These are phyloP conservation scores for Mylabris phalerata DNA, from an alignment of 1,140 invertebrate species.

Conservation along the genomic window DNA sequence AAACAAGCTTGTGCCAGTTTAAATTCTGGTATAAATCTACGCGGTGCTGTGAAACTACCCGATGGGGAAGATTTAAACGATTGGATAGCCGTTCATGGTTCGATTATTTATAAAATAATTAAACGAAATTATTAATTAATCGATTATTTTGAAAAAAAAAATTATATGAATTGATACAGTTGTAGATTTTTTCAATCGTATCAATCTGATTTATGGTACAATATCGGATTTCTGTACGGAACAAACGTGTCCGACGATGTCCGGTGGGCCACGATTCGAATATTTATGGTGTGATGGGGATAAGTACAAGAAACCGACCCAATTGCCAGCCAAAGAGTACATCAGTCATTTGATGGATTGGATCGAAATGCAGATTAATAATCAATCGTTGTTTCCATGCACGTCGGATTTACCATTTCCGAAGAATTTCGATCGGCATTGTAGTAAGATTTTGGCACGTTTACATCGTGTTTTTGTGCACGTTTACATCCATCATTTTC, in stretches of 20 bases:
- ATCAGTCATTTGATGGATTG: constrained; percentile 88
- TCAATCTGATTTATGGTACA: constrained; percentile 90
- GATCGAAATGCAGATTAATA: constrained; percentile 90
- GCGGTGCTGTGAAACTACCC: constrained; percentile 77
- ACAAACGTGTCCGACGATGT: constrained; percentile 86
- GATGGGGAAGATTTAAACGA: constrained; percentile 84
- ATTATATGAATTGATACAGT: constrained; percentile 50
- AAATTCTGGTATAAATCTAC: constrained; percentile 88
- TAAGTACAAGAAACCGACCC: constrained; percentile 78
- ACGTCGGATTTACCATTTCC: constrained; percentile 81
- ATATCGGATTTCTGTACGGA: constrained; percentile 83
- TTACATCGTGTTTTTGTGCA: constrained; percentile 93
- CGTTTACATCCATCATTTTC: constrained; percentile 97
- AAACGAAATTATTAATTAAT: constrained; percentile 26
- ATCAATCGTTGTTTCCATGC: constrained; percentile 55
- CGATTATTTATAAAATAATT: constrained; percentile 2
- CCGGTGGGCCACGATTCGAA: constrained; percentile 81
- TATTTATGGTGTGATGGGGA: constrained; percentile 90
- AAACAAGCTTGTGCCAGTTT: constrained; percentile 92
- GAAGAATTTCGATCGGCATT: constrained; percentile 70
- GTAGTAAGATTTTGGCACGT: constrained; percentile 84
- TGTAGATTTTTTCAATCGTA: constrained; percentile 94
- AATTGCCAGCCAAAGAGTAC: constrained; percentile 82
- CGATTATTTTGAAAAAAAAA: background rate
- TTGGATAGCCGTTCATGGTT: constrained; percentile 94